These are phyloP conservation scores for Marmota flaviventris DNA, from an alignment of 2,113 vertebrate species.

Conservation along the genomic window DNA sequence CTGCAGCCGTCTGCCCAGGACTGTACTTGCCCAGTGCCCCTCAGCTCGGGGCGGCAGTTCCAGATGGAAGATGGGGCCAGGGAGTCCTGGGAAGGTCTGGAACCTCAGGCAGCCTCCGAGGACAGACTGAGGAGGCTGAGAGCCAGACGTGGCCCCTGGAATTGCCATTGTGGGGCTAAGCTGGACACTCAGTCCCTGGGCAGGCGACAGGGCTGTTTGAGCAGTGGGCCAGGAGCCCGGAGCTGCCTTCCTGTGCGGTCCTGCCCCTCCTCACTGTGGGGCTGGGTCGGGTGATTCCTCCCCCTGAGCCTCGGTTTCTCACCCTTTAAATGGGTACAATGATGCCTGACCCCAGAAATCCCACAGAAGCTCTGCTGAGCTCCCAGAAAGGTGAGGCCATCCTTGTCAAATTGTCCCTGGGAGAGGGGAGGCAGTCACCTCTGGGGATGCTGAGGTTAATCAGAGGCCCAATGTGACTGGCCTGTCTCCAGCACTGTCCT, in stretches of 20 bases:
- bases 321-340: rapidly evolving
- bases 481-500: not conserved
- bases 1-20: conserved; percentile 5
- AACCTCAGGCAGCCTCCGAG: not conserved
- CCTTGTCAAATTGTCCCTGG: not conserved
- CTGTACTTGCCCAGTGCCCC: not conserved
- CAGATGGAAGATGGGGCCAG: not conserved
- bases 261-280: rapidly evolving
- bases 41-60: not conserved
- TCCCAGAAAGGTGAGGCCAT: not conserved
- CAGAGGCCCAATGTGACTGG: not conserved
- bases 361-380: not conserved
- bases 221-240: not conserved
- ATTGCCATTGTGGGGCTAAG: rapidly evolving
- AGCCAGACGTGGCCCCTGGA: not conserved
- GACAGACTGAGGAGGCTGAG: not conserved
- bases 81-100: not conserved
- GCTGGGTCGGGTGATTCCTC: not conserved
- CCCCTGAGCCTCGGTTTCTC: not conserved
- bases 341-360: not conserved
- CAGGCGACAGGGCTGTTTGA: too few relatives aligned
- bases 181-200: not conserved
- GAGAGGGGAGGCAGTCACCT: too few relatives aligned
- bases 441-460: not conserved
- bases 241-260: rapidly evolving